phyloP scores from a whole-genome alignment of 2,888 invertebrate species.

The Acleris cristana region DNA sequence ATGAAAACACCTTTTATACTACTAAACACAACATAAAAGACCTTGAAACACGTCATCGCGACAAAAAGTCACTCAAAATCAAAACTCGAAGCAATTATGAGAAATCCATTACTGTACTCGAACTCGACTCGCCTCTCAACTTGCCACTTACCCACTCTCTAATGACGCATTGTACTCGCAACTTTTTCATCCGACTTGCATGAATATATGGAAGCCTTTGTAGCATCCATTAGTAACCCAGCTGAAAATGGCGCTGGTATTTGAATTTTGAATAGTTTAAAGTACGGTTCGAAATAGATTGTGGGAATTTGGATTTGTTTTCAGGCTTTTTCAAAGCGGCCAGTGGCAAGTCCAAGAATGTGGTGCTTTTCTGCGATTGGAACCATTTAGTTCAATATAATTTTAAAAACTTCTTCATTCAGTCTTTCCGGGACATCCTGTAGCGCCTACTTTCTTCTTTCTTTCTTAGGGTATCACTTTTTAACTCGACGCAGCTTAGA shows the following conservation, averaged over 20 bases:
- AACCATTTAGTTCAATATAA: too few species aligned
- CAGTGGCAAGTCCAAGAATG: neutral
- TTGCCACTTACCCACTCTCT: slow-evolving; percentile 61
- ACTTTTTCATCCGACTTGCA: slow-evolving; percentile 62
- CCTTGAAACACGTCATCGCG: neutral
- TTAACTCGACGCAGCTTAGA: too few species aligned
- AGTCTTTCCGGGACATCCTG: too few species aligned
- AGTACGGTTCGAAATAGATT: neutral
- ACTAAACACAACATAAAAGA: too few species aligned
- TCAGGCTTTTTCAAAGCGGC: neutral
- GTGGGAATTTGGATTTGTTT: neutral
- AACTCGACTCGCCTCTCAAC: slow-evolving; percentile 47
- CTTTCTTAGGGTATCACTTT: too few species aligned
- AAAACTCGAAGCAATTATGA: slow-evolving; percentile 30
- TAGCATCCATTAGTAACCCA: slow-evolving; percentile 38
- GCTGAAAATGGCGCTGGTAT: neutral
- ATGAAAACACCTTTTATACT: neutral
- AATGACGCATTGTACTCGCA: slow-evolving; percentile 66
- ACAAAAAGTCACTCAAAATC: slow-evolving; percentile 13
- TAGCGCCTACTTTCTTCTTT: too few species aligned
- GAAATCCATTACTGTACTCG: slow-evolving; percentile 28
- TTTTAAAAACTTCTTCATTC: too few species aligned
- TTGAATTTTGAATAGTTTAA: neutral
- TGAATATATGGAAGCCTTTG: slow-evolving; percentile 64
- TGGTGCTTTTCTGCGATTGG: neutral